Conservation (phyloP, 2,888 invertebrate genomes). For the Ctena decussata region DNA sequence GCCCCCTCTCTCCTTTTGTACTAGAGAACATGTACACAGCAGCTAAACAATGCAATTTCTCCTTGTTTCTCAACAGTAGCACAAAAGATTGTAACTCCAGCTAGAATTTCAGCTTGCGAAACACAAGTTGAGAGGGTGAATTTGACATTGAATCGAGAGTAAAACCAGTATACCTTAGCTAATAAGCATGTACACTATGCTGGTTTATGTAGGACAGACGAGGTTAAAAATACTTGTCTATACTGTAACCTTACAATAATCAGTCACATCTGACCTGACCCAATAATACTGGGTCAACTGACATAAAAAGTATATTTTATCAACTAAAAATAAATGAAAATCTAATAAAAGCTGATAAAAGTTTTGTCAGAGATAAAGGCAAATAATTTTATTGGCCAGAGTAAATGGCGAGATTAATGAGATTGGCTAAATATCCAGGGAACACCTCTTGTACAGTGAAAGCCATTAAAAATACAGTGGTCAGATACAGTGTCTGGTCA, state of each 20-base stretch:
- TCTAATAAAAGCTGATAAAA: neutral
- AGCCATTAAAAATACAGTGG: neutral
- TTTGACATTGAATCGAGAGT: neutral
- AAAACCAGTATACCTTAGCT: neutral
- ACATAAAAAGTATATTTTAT: neutral
- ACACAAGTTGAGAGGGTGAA: neutral
- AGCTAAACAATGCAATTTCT: neutral
- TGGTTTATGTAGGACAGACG: neutral
- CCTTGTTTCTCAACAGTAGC: neutral
- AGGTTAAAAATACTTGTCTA: neutral
- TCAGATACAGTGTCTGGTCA: neutral
- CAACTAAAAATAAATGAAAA: neutral
- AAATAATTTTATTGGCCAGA: neutral
- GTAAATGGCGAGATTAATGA: neutral
- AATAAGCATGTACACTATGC: neutral
- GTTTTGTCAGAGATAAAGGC: neutral
- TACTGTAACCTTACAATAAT: neutral
- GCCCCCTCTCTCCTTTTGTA: neutral
- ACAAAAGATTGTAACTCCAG: neutral
- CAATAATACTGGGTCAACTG: neutral
- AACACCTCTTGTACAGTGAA: neutral
- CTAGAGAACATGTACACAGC: neutral
- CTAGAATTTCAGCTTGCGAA: conserved; percentile 10
- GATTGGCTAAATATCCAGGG: neutral
- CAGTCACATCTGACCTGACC: neutral